Evolutionary conservation across 2,888 invertebrate species (phyloP), one percentile per base, ranked within the genome.

Genomic region (Tenthredo livida): DNA sequence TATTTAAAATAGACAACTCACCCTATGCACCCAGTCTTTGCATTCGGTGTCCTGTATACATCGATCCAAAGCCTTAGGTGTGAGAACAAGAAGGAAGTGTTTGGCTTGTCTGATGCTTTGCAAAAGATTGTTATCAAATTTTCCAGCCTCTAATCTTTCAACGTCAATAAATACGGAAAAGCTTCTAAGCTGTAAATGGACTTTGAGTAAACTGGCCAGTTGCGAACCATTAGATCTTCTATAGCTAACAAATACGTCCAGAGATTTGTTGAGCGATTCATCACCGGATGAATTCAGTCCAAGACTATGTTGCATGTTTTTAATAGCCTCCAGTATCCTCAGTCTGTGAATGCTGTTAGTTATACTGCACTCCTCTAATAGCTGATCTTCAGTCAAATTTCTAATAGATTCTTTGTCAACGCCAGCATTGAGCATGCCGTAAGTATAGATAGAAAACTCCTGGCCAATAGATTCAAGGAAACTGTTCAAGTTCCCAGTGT

Each of bases 1-100:
- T 7, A 6, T 40, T n/a, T 82, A 2, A 70, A 86, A 6, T 25
- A 47, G 37, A 40, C 4, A 37, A 91, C 96, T 95, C 95, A 98
- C 98, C 94, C 98, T 96, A 94, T 99, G 99, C 86, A 99, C 99
- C 99, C 99, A 99, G 94, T 99, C 99, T 94, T 99, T 99, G 94
- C 98, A 96, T 85, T 99, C 99, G 25, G 94, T 95, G 93, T 99
- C 99, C 85, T 96, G 97, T 89, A 97, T 95, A 93, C 99, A 99
- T 90, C 99, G 96, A 90, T 99, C 99, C 88, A 99, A 94, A 33
- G 99, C 98, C 90, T 97, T 97, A 6, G 98, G 98, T 78, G 99
- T 99, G 86, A 99, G 95, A 82, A 99, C 99, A 87, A 99, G 95
- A 88, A 99, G 95, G 94, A 99, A 99, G 94, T 99, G 98, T 94